phyloP scores from a whole-genome alignment of 1,140 invertebrate genomes.

The Tetraneura akinire region DNA sequence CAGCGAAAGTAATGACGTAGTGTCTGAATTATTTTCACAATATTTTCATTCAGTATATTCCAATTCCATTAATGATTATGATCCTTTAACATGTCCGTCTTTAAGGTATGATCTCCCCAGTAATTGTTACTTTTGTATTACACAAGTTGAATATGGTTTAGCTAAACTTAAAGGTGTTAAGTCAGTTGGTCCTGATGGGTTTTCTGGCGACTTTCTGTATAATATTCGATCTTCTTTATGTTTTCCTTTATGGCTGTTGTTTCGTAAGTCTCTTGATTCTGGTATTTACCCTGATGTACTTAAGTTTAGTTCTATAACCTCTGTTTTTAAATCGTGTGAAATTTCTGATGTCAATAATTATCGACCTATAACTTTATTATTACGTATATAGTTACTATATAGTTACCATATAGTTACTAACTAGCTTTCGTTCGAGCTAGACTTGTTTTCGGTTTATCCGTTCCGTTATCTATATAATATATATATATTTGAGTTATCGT shows the following conservation, averaged over 20 bases:
- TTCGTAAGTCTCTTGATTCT: background rate
- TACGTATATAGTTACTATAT: too few species aligned
- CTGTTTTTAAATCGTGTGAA: too few species aligned
- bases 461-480: too few species aligned
- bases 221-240: background rate
- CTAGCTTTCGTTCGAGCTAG: too few species aligned
- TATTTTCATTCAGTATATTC: constrained; percentile 13
- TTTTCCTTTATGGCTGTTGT: background rate
- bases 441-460: too few species aligned
- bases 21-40: background rate
- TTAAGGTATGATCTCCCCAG: background rate
- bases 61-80: background rate
- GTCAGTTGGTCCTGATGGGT: background rate
- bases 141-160: background rate
- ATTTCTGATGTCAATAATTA: background rate
- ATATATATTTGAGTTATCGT: too few species aligned
- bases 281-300: background rate
- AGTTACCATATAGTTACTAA: too few species aligned
- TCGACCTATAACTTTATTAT: constrained; percentile 5
- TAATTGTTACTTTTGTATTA: constrained; percentile 5
- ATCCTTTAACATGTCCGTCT: background rate
- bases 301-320: background rate
- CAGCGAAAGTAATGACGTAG: background rate
- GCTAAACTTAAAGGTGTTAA: background rate
- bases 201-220: background rate